Evolutionary conservation across 1,140 invertebrate species (phyloP), one percentile per base, ranked within the genome.

Genomic region (Thalassaphorura encarpata): DNA sequence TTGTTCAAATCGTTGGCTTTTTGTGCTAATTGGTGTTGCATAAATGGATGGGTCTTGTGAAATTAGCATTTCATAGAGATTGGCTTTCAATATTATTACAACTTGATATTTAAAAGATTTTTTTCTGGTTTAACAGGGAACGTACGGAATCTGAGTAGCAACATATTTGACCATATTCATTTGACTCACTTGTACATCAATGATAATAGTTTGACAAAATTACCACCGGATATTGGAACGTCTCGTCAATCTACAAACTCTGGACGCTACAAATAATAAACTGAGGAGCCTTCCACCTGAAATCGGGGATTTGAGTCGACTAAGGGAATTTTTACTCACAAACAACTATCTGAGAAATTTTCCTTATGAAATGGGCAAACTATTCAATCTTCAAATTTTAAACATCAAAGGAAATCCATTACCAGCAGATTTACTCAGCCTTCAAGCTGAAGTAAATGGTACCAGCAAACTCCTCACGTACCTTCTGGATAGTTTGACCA

Each of bases 281-380:
- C 75, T 99, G 56, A 79, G 90, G 58, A 88, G 83, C 71, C 75
- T 99, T 67, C 96, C 96, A 58, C 81, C 91, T 43, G 93, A 97
- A 78, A 78, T 99, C 42, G 94, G 95, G 57, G 93, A 97, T 71
- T 81, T 98, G 68, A 86, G 92, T 71, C 82, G 86, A 69, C 80
- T 97, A 64, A 89, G 89, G 74, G 94, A 98, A 75, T 78, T 99
- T 62, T 80, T 92, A 66, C 77, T 98, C 51, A 90, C 89, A 72
- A 84, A 97, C 75, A 99, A 99, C 76, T 84, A 83, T 69, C 77
- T 99, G 60, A 80, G 93, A 47, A 82, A 86, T 61, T 77, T 99
- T 67, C 96, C 96, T 2, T 97, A 89, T 73, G 94, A 98, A 75
- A 78, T 99, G 66, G 96, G 96, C 61, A 96, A 95, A 75, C 80